Base-by-base conservation (phyloP, 2,797 vertebrate species). In the Salmo trutta region DNA sequence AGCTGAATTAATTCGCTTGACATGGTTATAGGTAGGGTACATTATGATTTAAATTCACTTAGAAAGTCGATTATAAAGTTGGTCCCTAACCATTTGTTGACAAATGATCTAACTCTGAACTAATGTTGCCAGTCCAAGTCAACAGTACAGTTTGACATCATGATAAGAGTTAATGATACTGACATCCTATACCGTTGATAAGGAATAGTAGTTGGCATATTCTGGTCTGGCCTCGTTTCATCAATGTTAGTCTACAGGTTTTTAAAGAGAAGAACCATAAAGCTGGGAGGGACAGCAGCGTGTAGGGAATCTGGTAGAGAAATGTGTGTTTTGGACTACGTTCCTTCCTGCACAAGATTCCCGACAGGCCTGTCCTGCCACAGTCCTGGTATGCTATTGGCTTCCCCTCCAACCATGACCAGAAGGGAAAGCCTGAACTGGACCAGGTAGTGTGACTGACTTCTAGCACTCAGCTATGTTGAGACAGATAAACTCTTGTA, bases 401-500 rank as follows among this genome's bases (percentile, higher is more conserved):
- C 84, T 83, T 86, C 82, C 82, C 83, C 87, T 86, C 64, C 75
- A 72, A 19, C 15, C 56, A 59, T 27, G 51, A 47, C 68, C 71
- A 24, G 76, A 67, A 70, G 29, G 62, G 69, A 71, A 24, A 68
- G 76, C 75, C 79, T 75, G 75, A 81, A n/a, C 53, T 66, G 2
- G n/a, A 24, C 59, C 21, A 64, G 71, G 12, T 59, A 15, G n/a
- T n/a, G 76, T 24, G 71, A 54, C 73, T 29, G 56, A 56, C 76
- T 83, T 87, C 92, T 97, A 98, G 91, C 95, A 97, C 91, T 97
- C 95, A 10, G 97, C 96, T 93, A 99, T 97, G 78, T 92, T 96
- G 88, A 99, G 95, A 88, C 96, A 95, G 93, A 99, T 99, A 92
- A 99, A 99, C 91, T 99, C 97, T 94, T 99, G 97, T 89, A 99